phyloP scores from a whole-genome alignment of 1,140 invertebrate species.

The Procambarus clarkii region DNA sequence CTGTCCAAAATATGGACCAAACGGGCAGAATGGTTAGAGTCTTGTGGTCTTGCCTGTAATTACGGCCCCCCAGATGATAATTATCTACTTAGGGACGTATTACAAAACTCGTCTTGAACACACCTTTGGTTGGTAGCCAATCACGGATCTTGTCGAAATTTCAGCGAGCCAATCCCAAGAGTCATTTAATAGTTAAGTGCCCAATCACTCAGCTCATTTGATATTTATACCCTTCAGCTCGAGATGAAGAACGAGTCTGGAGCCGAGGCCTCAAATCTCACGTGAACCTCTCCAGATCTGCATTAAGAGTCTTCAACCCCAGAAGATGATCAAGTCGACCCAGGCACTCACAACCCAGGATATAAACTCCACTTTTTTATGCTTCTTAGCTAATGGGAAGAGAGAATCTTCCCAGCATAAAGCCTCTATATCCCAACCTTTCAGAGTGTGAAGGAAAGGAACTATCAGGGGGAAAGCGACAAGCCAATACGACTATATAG shows the following conservation, averaged over 20 bases:
- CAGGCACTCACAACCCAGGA: not conserved
- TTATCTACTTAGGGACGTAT: slow-evolving; percentile 61
- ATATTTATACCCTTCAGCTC: slow-evolving; percentile 33
- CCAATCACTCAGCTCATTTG: slow-evolving; percentile 44
- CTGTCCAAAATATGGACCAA: slow-evolving; percentile 38
- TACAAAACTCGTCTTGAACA: slow-evolving; percentile 55
- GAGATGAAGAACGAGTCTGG: not conserved
- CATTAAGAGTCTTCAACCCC: too few species aligned
- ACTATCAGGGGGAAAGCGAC: too few species aligned
- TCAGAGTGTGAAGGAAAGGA: too few species aligned
- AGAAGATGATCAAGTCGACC: not conserved
- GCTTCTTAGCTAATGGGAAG: too few species aligned
- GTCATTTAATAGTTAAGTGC: slow-evolving; percentile 35
- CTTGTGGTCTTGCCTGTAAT: slow-evolving; percentile 37
- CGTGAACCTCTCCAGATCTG: not conserved
- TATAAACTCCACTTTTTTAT: not conserved
- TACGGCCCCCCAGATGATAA: slow-evolving; percentile 41
- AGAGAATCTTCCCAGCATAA: too few species aligned
- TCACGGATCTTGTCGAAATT: slow-evolving; percentile 42
- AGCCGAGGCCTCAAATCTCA: slow-evolving; percentile 19
- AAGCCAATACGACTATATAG: too few species aligned
- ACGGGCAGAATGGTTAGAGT: slow-evolving; percentile 27
- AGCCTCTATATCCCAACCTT: too few species aligned
- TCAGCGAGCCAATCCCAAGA: slow-evolving; percentile 34
- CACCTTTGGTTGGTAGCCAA: slow-evolving; percentile 59